phyloP scores from a whole-genome alignment of 2,113 vertebrate species.

The Poeciliopsis occidentalis region DNA sequence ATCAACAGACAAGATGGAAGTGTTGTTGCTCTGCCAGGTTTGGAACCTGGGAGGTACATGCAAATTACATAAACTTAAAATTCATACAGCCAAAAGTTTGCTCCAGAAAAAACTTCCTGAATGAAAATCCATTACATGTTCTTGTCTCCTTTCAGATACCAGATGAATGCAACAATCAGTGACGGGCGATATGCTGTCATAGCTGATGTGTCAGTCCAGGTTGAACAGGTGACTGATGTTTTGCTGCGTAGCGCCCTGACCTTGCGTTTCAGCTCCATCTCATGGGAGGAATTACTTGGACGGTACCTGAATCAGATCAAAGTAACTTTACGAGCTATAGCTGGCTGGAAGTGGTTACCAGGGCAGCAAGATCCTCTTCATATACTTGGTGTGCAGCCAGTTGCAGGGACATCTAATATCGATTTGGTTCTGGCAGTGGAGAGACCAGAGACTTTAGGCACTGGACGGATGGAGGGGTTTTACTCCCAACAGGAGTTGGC shows the following conservation, averaged over 20 bases:
- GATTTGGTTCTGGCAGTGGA: conserved; percentile 92
- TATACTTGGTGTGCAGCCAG: conserved; percentile 89
- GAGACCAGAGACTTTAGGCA: conserved; percentile 69
- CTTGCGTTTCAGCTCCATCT: conserved; percentile 87
- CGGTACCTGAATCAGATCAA: conserved; percentile 88
- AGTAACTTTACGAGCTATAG: conserved; percentile 79
- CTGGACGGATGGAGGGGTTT: conserved; percentile 74
- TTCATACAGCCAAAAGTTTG: neutral
- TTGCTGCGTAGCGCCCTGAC: conserved; percentile 87
- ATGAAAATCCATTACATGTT: neutral
- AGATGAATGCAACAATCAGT: conserved; percentile 91
- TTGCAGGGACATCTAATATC: conserved; percentile 82
- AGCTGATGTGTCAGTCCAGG: conserved; percentile 88
- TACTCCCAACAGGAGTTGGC: conserved; percentile 87
- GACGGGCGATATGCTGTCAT: conserved; percentile 92
- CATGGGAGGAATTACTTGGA: conserved; percentile 91
- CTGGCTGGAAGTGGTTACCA: conserved; percentile 66
- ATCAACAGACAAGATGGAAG: conserved; percentile 91
- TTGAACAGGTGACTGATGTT: conserved; percentile 88
- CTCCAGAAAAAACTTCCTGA: neutral
- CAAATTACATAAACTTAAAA: conserved; percentile 3
- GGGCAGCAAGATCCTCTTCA: conserved; percentile 88
- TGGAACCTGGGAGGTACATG: conserved; percentile 88
- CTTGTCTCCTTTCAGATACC: conserved; percentile 79
- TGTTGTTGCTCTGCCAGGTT: conserved; percentile 88